Evolutionary conservation across 2,113 vertebrate genomes (phyloP).

Genomic region (Hyla sarda): DNA sequence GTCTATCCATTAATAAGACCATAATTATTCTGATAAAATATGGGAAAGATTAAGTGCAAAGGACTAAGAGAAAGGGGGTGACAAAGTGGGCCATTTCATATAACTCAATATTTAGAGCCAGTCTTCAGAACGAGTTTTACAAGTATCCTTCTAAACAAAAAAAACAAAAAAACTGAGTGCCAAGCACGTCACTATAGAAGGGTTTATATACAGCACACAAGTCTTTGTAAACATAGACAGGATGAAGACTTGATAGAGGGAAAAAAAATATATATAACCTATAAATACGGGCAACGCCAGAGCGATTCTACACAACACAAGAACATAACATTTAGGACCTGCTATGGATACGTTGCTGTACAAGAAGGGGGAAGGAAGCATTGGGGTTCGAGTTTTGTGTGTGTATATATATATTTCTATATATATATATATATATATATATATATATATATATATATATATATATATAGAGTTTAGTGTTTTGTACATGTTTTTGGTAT

Average conservation of each 20-base stretch:
- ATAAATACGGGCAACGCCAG: slow-evolving; percentile 95
- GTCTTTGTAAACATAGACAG: slow-evolving; percentile 96
- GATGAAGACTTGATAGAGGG: slow-evolving; percentile 75
- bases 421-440: slow-evolving; percentile 53
- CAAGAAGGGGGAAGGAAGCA: slow-evolving; percentile 67
- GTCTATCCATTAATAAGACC: slow-evolving; percentile 66
- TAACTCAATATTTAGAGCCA: slow-evolving; percentile 83
- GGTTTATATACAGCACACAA: slow-evolving; percentile 95
- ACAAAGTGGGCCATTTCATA: slow-evolving; percentile 82
- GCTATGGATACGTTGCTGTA: slow-evolving; percentile 81
- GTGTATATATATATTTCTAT: slow-evolving; percentile 55
- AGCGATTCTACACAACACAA: slow-evolving; percentile 83
- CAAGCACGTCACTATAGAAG: slow-evolving; percentile 91
- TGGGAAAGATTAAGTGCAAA: slow-evolving; percentile 41
- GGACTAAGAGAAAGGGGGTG: slow-evolving; percentile 61
- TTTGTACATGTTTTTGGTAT: slow-evolving; percentile 88
- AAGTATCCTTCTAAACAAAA: slow-evolving; percentile 79
- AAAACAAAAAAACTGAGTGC: slow-evolving; percentile 87
- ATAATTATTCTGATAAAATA: slow-evolving; percentile 67
- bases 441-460: slow-evolving; percentile 59
- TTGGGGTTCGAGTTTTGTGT: slow-evolving; percentile 71
- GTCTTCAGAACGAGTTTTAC: slow-evolving; percentile 84
- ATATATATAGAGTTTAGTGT: slow-evolving; percentile 91
- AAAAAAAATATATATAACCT: slow-evolving; percentile 51
- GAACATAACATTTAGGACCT: slow-evolving; percentile 86